phyloP scores from a whole-genome alignment of 2,888 invertebrate species.

The Tachina grossa region DNA sequence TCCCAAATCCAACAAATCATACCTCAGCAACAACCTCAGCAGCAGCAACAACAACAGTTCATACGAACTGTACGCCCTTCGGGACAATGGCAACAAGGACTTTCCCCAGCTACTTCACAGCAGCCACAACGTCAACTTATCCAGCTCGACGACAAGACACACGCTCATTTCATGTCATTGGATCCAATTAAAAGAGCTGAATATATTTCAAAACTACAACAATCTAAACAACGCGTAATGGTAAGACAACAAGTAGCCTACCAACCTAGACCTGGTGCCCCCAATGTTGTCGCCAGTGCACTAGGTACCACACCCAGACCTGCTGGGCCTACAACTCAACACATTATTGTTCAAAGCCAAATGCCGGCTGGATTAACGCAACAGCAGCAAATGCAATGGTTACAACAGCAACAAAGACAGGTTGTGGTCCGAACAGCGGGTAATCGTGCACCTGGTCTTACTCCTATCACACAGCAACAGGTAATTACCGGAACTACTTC shows the following conservation, averaged over 20 bases:
- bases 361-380: conserved; percentile 86
- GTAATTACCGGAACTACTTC: conserved; percentile 49
- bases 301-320: conserved; percentile 82
- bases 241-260: conserved; percentile 84
- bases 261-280: conserved; percentile 81
- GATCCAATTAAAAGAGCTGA: conserved; percentile 91
- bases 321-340: conserved; percentile 82
- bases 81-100: conserved; percentile 79
- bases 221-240: conserved; percentile 85
- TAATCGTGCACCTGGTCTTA: conserved; percentile 79
- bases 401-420: conserved; percentile 87
- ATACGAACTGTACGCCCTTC: conserved; percentile 82
- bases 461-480: conserved; percentile 79
- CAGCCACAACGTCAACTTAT: conserved; percentile 87
- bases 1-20: conserved; percentile 71
- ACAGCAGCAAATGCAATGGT: conserved; percentile 87
- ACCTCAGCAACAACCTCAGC: conserved; percentile 70
- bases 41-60: conserved; percentile 83
- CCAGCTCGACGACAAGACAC: conserved; percentile 92
- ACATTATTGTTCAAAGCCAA: conserved; percentile 88
- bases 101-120: conserved; percentile 76
- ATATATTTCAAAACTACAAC: conserved; percentile 91
- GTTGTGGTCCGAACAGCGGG: conserved; percentile 83
- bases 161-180: conserved; percentile 91
- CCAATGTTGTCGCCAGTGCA: conserved; percentile 83